These are phyloP conservation scores for Lasioglossum lativentre DNA, from an alignment of 2,888 invertebrate species.

Conservation along the genomic window DNA sequence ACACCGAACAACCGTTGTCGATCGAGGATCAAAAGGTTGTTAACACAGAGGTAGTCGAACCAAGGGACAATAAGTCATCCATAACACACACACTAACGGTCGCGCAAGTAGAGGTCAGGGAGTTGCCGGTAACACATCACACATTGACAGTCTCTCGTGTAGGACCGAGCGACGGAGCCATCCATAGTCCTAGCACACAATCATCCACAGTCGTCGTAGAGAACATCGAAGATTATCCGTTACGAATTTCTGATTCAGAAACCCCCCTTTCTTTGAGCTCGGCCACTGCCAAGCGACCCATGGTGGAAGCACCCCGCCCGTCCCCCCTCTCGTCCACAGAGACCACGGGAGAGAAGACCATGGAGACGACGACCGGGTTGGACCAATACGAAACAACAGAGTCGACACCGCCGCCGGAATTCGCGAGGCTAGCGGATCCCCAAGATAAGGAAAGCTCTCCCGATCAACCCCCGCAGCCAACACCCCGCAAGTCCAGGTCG, in stretches of 20 bases:
- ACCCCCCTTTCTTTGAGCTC: slow-evolving; percentile 60
- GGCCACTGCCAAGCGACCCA: slow-evolving; percentile 36
- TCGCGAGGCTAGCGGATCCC: slow-evolving; percentile 29
- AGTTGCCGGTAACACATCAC: slow-evolving; percentile 46
- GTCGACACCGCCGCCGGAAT: slow-evolving; percentile 16
- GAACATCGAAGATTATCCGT: slow-evolving; percentile 62
- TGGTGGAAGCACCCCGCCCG: slow-evolving; percentile 46
- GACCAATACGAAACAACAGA: neutral
- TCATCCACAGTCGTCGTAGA: slow-evolving; percentile 28
- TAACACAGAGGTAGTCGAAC: slow-evolving; percentile 59
- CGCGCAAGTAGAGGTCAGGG: slow-evolving; percentile 51
- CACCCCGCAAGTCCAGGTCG: slow-evolving; percentile 65
- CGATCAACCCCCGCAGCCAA: slow-evolving; percentile 38
- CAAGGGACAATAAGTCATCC: slow-evolving; percentile 37
- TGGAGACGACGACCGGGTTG: slow-evolving; percentile 51
- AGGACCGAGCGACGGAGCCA: slow-evolving; percentile 55
- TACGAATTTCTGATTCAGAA: slow-evolving; percentile 70
- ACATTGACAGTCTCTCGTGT: slow-evolving; percentile 59
- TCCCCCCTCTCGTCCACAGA: slow-evolving; percentile 30
- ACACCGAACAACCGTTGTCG: slow-evolving; percentile 36
- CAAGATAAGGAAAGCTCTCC: slow-evolving; percentile 33
- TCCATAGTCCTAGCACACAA: slow-evolving; percentile 35
- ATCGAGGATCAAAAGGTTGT: slow-evolving; percentile 67
- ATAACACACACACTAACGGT: slow-evolving; percentile 56
- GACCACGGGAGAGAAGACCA: slow-evolving; percentile 22